These are phyloP conservation scores for Takifugu flavidus DNA, from an alignment of 2,113 vertebrate species.

Conservation along the genomic window DNA sequence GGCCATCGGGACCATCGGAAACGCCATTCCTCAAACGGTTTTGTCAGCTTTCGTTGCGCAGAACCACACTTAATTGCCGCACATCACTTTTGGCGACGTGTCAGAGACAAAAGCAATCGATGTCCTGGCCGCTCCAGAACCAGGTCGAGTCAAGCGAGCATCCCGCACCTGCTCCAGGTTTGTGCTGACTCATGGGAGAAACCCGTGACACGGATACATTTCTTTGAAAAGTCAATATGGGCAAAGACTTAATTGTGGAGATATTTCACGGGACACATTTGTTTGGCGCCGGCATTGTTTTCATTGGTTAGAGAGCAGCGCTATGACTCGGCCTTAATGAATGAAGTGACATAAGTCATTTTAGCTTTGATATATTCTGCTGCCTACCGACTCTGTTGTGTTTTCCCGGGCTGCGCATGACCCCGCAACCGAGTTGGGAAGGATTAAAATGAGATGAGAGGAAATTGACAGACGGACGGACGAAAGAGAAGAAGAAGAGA, in stretches of 20 bases:
- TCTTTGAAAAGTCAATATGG: neutral
- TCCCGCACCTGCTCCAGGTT: constrained; percentile 10
- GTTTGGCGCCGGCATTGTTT: neutral
- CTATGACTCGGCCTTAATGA: neutral
- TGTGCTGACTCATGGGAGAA: too few relatives aligned
- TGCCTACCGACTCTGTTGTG: neutral
- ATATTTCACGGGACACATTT: neutral
- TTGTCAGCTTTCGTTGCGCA: constrained; percentile 52
- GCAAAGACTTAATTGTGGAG: too few relatives aligned
- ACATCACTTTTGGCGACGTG: constrained; percentile 48
- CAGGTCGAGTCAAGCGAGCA: constrained; percentile 18
- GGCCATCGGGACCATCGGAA: constrained; percentile 38
- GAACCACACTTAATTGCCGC: constrained; percentile 46
- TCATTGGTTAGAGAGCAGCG: too few relatives aligned
- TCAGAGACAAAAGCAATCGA: constrained; percentile 55
- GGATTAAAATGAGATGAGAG: constrained; percentile 22
- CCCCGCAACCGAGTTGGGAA: neutral
- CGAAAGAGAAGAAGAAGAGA: constrained; percentile 30
- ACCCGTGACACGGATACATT: neutral
- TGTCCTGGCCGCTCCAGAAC: constrained; percentile 18
- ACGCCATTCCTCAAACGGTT: constrained; percentile 56
- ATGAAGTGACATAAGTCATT: constrained; percentile 4
- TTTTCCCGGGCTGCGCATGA: neutral
- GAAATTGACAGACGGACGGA: constrained; percentile 36
- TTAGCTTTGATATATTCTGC: constrained; percentile 1